Base-by-base conservation (phyloP, 2,888 invertebrate genomes). In the Drosophila hamatofila region DNA sequence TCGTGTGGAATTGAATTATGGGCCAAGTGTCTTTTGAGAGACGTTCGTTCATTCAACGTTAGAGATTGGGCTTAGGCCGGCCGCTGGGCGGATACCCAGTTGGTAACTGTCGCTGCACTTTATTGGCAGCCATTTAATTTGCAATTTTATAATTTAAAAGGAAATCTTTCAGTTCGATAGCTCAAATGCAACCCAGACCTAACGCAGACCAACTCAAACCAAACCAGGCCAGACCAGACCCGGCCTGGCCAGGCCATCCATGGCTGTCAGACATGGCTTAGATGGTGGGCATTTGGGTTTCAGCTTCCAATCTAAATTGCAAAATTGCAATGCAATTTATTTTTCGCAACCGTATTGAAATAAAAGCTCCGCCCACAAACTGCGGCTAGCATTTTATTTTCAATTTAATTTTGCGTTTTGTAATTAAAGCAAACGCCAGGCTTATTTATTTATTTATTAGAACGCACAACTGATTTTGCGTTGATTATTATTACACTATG, bases 91-190 rank as follows among this genome's bases (percentile, higher is more conserved):
- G 55, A 46, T 42, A 62, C 56, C 33, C 70, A 74, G 71, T 70
- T 78, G 75, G 35, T 69, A 49, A 54, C 58, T 68, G 63, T 67
- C 63, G 59, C 72, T 76, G 78, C 78, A 78, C 70, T 86, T 78
- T 82, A 81, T 72, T 82, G 82, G 76, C 81, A 76, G 65, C 74
- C 81, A 82, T 82, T 86, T 89, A 88, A 89, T 89, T 89, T 88
- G 88, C 89, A 89, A 88, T 89, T 88, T 80, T 76, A 89, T 85
- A 78, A 84, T 86, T 86, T 88, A 88, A 88, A 89, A 84, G 85
- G 89, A 85, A 78, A 84, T 82, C 82, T 86, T 88, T 87, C 89
- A 86, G 88, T 89, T 86, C 89, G 79, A 89, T 89, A 89, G 84
- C 74, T 86, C 78, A 83, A 87, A 84, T 86, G 88, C 12, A 12